phyloP scores from a whole-genome alignment of 1,140 invertebrate species.

The Pachyrhynchus sulphureomaculatus region DNA sequence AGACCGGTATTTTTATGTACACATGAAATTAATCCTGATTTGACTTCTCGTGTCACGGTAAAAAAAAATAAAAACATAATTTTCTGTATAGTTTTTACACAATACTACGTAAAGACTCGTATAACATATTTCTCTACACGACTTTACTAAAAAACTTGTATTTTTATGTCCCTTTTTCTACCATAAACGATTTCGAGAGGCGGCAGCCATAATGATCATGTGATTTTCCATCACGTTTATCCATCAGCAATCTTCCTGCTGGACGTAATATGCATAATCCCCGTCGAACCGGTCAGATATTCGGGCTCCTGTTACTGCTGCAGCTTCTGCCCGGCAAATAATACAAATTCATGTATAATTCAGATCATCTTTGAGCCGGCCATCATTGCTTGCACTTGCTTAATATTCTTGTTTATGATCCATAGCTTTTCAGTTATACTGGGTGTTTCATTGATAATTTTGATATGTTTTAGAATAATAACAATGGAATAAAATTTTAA shows the following conservation, averaged over 20 bases:
- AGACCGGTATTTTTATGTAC: no score
- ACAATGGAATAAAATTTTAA: no score
- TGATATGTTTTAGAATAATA: no score
- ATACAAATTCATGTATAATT: constrained; percentile 38
- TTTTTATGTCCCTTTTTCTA: not conserved
- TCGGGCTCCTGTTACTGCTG: constrained; percentile 5
- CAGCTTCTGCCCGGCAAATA: constrained; percentile 14
- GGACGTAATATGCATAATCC: constrained; percentile 34
- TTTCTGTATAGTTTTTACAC: no score
- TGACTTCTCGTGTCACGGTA: no score
- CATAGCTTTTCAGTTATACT: not conserved
- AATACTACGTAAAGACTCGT: no score
- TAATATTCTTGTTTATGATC: constrained; percentile 22
- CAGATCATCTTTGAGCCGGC: constrained; percentile 26
- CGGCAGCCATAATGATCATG: constrained; percentile 22
- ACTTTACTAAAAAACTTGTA: no score
- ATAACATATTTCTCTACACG: no score
- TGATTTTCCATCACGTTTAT: constrained; percentile 38
- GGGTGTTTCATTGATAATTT: no score
- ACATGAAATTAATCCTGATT: no score
- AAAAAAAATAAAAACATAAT: no score
- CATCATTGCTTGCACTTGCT: constrained; percentile 14
- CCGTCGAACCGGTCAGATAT: constrained; percentile 23
- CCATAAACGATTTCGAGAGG: constrained; percentile 6
- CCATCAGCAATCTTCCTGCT: constrained; percentile 35